Conservation (phyloP, 2,888 invertebrate genomes). For the Harpagoxenus sublaevis region DNA sequence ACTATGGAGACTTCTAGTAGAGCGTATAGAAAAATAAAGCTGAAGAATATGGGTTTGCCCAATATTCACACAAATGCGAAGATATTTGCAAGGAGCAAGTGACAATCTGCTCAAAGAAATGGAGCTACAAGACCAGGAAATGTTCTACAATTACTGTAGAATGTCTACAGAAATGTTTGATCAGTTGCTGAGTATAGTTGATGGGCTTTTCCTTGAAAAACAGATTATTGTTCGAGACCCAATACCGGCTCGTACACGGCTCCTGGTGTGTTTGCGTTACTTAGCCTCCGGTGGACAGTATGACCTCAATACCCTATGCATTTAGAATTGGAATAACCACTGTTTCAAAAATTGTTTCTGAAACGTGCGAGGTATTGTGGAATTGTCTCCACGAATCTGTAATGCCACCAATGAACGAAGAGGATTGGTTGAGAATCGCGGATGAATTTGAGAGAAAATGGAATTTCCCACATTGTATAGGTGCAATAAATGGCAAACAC, state of each 20-base stretch:
- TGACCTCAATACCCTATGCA: not conserved
- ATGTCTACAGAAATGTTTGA: not conserved
- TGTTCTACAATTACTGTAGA: slow-evolving; percentile 12
- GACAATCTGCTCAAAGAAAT: slow-evolving; percentile 17
- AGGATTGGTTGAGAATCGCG: not conserved
- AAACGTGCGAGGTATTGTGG: slow-evolving; percentile 11
- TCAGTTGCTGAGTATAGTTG: slow-evolving; percentile 1
- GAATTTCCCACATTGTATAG: slow-evolving; percentile 20
- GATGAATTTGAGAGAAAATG: not conserved
- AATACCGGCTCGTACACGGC: slow-evolving; percentile 5
- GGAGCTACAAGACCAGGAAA: slow-evolving; percentile 12
- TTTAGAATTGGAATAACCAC: slow-evolving; percentile 12
- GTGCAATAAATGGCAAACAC: slow-evolving; percentile 4
- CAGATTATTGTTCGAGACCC: not conserved
- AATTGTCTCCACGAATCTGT: not conserved
- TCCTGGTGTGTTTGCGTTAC: slow-evolving; percentile 5
- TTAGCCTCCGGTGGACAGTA: slow-evolving; percentile 14
- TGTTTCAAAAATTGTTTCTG: slow-evolving; percentile 13
- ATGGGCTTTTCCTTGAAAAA: not conserved
- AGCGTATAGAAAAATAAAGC: not conserved
- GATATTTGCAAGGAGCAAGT: slow-evolving; percentile 8
- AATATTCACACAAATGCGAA: not conserved
- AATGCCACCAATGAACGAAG: not conserved
- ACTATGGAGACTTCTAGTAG: not conserved
- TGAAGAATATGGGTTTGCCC: not conserved